These are phyloP conservation scores for Psilopsiagon aurifrons DNA, from an alignment of 2,113 vertebrate genomes.

Conservation along the genomic window DNA sequence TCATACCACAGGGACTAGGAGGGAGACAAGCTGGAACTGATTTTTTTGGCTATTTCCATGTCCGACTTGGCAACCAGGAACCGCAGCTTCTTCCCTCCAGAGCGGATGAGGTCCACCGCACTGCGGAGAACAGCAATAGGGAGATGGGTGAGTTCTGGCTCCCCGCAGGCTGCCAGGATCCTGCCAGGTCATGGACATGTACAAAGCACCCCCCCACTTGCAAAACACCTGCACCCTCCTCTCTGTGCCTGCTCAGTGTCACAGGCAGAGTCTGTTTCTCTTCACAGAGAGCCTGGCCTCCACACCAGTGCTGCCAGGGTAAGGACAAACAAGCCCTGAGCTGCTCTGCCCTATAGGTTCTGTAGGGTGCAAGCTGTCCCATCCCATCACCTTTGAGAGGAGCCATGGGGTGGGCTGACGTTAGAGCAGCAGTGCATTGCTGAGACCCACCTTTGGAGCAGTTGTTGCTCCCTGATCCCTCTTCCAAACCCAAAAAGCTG, in stretches of 20 bases:
- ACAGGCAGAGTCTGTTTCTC: background rate
- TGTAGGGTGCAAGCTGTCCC: background rate
- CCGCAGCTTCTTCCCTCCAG: slow-evolving; percentile 86
- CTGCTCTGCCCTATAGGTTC: background rate
- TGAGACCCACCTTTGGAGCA: background rate
- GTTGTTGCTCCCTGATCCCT: background rate
- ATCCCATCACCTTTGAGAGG: background rate
- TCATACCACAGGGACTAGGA: slow-evolving; percentile 34
- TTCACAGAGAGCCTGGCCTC: background rate
- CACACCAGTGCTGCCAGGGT: background rate
- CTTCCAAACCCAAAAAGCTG: background rate
- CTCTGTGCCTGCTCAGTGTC: background rate
- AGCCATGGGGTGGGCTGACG: background rate
- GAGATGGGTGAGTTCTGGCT: background rate
- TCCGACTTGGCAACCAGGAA: slow-evolving; percentile 95
- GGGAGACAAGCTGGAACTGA: slow-evolving; percentile 81
- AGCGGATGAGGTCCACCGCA: slow-evolving; percentile 92
- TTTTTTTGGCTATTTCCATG: slow-evolving; percentile 87
- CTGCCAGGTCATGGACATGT: background rate
- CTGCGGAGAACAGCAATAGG: slow-evolving; percentile 65
- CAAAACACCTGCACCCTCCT: background rate
- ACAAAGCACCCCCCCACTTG: background rate
- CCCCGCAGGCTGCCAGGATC: background rate
- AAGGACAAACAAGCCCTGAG: background rate
- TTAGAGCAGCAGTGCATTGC: background rate